A percentile compares a stretch with the other conserved stretches of the same genome.
These are phyloP conservation scores for Cryptops parisi DNA, from an alignment of 2,888 invertebrate genomes.

Conservation along the genomic window DNA sequence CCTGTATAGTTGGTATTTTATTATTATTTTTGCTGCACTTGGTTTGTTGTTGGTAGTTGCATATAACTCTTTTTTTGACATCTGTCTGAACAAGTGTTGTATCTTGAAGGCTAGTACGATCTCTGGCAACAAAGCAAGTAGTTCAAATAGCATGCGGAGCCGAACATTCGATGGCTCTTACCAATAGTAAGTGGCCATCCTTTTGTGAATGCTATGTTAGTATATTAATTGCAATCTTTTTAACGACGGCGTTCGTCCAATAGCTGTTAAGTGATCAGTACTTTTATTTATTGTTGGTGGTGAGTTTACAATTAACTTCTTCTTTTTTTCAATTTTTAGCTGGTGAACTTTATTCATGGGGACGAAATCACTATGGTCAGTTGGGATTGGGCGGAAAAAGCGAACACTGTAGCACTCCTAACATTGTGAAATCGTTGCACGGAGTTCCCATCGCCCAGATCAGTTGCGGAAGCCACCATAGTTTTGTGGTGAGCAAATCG, in stretches of 20 bases:
- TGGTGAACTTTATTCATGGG: conserved; percentile 77
- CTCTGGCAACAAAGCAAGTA: conserved; percentile 55
- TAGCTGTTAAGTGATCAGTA: too few species aligned
- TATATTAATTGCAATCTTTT: too few species aligned
- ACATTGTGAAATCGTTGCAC: conserved; percentile 46
- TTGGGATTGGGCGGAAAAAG: conserved; percentile 52
- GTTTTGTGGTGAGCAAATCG: conserved; percentile 60
- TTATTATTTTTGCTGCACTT: too few species aligned
- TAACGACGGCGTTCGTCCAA: too few species aligned
- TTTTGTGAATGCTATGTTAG: too few species aligned
- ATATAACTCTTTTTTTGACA: too few species aligned
- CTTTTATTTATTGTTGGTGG: too few species aligned
- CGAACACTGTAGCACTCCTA: conserved; percentile 44
- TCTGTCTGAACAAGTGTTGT: too few species aligned
- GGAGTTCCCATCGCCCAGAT: conserved; percentile 66
- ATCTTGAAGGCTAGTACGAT: conserved; percentile 51
- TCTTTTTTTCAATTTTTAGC: conserved; percentile 36
- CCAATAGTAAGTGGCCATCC: conserved; percentile 64
- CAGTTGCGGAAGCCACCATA: conserved; percentile 66
- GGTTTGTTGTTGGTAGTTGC: too few species aligned
- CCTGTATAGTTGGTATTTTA: too few species aligned
- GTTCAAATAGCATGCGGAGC: conserved; percentile 77
- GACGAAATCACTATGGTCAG: conserved; percentile 66
- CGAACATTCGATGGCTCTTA: conserved; percentile 67
- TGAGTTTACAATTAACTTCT: not conserved